phyloP scores from a whole-genome alignment of 2,888 invertebrate genomes.

The Callosobruchus maculatus region DNA sequence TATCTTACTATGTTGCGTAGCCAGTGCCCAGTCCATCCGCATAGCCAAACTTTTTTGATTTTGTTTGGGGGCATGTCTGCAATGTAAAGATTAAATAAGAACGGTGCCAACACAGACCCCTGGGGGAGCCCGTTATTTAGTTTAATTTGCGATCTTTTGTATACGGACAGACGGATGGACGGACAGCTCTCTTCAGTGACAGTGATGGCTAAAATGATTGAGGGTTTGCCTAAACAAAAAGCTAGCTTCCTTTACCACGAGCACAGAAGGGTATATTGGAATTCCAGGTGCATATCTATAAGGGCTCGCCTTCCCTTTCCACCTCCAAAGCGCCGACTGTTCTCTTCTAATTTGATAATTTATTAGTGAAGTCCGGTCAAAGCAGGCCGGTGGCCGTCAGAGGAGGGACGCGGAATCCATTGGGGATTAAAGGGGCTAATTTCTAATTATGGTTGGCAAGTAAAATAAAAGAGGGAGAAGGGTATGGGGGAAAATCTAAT shows the following conservation, averaged over 20 bases:
- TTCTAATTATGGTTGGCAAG: background rate
- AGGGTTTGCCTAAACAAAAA: no score
- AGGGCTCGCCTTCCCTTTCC: background rate
- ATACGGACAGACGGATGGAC: no score
- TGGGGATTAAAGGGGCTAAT: background rate
- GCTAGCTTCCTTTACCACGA: background rate
- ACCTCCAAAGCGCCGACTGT: background rate
- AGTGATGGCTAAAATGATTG: no score
- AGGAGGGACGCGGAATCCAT: background rate
- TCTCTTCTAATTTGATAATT: background rate
- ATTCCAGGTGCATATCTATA: background rate
- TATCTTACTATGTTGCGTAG: no score
- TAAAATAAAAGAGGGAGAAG: background rate
- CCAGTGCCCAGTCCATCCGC: no score
- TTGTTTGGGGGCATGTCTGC: no score
- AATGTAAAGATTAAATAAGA: no score
- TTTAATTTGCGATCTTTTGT: no score
- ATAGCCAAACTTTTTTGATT: no score
- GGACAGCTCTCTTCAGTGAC: no score
- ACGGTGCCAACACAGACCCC: no score
- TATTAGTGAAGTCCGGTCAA: background rate
- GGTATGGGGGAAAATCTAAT: background rate
- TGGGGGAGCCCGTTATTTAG: no score
- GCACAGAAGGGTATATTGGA: background rate
- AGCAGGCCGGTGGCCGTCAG: background rate